Evolutionary conservation across 1,140 invertebrate species (phyloP).

Genomic region (Hylyphantes graminicola): DNA sequence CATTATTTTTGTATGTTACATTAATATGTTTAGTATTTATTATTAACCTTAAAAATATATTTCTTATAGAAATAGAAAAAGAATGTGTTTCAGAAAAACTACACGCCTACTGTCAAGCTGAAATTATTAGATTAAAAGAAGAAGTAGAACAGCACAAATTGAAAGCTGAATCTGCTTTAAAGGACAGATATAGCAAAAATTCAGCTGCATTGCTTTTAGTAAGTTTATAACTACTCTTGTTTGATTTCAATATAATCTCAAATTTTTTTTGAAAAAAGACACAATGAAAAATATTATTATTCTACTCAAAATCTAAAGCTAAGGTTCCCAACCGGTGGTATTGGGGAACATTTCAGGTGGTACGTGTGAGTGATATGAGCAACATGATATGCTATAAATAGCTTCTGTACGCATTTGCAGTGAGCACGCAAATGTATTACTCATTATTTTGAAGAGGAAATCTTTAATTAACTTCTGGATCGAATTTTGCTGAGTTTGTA

Average conservation of each 20-base stretch:
- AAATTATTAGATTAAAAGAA: constrained; percentile 68
- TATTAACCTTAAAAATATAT: neutral
- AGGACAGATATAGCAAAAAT: constrained; percentile 41
- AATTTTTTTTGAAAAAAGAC: neutral
- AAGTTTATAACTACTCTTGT: neutral
- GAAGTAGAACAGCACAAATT: constrained; percentile 70
- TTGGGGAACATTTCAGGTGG: too few relatives aligned
- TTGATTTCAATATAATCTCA: neutral
- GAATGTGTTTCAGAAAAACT: constrained; percentile 21
- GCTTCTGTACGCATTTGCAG: too few relatives aligned
- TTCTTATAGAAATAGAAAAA: constrained; percentile 6
- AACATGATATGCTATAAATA: too few relatives aligned
- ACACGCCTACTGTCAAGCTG: constrained; percentile 65
- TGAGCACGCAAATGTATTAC: too few relatives aligned
- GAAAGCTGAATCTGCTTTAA: constrained; percentile 66
- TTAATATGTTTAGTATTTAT: neutral
- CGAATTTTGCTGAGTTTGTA: too few relatives aligned
- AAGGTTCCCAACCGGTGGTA: too few relatives aligned
- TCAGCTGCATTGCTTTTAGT: constrained; percentile 47
- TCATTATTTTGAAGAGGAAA: too few relatives aligned
- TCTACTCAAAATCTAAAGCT: neutral
- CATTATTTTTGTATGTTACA: neutral
- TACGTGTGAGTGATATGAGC: too few relatives aligned
- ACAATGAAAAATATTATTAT: neutral
- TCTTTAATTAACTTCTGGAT: too few relatives aligned